A percentile compares a stretch with the other conserved stretches of the same genome.
Evolutionary conservation across 2,888 invertebrate genomes (phyloP).

Genomic region (Diarsia rubi): DNA sequence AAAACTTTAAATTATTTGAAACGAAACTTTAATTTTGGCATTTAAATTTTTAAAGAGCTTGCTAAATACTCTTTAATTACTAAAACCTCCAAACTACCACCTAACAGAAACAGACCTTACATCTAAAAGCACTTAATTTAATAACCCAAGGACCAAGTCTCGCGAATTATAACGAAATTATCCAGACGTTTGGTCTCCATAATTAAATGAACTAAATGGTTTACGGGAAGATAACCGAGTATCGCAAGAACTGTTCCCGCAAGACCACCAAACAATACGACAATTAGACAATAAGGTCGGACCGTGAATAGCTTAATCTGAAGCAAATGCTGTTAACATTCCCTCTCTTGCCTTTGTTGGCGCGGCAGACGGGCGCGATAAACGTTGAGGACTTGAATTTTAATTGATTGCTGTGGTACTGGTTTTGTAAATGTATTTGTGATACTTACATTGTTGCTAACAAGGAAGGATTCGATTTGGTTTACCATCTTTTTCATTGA

Average conservation of each 20-base stretch:
- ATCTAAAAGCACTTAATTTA: slow-evolving; percentile 41
- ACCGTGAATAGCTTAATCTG: slow-evolving; percentile 83
- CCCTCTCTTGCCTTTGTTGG: slow-evolving; percentile 63
- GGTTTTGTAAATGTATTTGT: neutral
- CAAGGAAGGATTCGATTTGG: neutral
- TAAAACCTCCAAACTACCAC: neutral
- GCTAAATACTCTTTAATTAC: slow-evolving; percentile 17
- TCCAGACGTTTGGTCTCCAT: slow-evolving; percentile 41
- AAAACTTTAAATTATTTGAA: neutral
- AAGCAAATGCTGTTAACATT: slow-evolving; percentile 78
- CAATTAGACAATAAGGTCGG: slow-evolving; percentile 85
- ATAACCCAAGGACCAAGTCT: slow-evolving; percentile 30
- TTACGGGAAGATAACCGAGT: slow-evolving; percentile 54
- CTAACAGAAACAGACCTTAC: slow-evolving; percentile 11
- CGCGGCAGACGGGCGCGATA: slow-evolving; percentile 67
- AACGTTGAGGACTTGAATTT: slow-evolving; percentile 49
- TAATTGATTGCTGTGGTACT: slow-evolving; percentile 23
- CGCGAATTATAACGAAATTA: slow-evolving; percentile 39
- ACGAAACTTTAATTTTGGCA: neutral
- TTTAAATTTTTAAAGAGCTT: neutral
- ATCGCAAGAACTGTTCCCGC: slow-evolving; percentile 56
- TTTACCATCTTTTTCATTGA: neutral
- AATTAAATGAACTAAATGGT: slow-evolving; percentile 66
- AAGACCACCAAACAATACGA: slow-evolving; percentile 82
- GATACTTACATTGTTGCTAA: neutral